Evolutionary conservation across 92 coral and sea anemone genomes (phyloP), one percentile per base, ranked within the genome.

Genomic region (Virgularia gustaviana): DNA sequence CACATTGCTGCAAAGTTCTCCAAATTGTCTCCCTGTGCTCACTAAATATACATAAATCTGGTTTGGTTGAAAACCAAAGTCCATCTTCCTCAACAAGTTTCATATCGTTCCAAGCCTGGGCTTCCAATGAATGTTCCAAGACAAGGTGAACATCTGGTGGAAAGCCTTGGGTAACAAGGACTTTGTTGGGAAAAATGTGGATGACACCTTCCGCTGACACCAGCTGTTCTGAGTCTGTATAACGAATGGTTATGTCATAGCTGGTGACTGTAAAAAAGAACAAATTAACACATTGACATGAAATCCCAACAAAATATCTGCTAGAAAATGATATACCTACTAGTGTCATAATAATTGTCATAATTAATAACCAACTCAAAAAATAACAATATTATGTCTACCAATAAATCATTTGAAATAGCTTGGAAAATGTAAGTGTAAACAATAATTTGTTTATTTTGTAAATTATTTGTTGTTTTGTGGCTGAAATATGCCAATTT

Each of bases 211-310:
- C 13, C 2, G 11, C 18, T 35, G 60, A 15, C 36, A 7, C 58
- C 13, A 3, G 7, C 22, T 27, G 9, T 7, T 66, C 49, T 2
- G 57, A 4, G 1, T 23, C 28, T 13, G 18, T 28, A 4, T 49
- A 59, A n/a, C 31, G 42, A 19, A 68, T 49, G 53, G 33, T 49
- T n/a, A 68, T 22, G 35, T 68, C 45, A 36, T 68, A 68, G n/a
- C 45, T 49, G 10, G 35, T 49, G 10, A 68, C 75, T 68, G 33
- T 16, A 66, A 44, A 7, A 57, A 57, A 13, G 23, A 53, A 53
- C 6, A 1, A 28, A 1, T 11, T 22, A 1, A 53, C n/a, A n/a
- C n/a, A n/a, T n/a, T n/a, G n/a, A n/a, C n/a, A n/a, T n/a, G n/a
- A n/a, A n/a, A n/a, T n/a, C n/a, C n/a, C n/a, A n/a, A n/a, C n/a